Evolutionary conservation across 2,113 vertebrate genomes (phyloP).

Genomic region (Seriola dumerili): DNA sequence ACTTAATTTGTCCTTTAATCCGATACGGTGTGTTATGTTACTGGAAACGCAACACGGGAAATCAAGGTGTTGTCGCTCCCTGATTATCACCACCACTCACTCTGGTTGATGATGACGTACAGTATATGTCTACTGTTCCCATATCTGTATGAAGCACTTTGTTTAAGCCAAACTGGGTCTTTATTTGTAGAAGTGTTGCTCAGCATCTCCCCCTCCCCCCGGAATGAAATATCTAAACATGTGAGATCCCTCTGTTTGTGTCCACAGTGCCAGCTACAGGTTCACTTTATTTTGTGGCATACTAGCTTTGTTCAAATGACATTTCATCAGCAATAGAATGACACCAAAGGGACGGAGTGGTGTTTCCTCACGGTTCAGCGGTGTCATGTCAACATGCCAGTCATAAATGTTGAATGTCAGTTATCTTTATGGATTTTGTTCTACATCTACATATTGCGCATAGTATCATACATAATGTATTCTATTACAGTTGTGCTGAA

Average conservation of each 20-base stretch:
- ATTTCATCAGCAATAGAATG: constrained; percentile 47
- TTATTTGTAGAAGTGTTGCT: constrained; percentile 41
- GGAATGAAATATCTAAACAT: constrained; percentile 50
- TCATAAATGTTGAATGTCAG: constrained; percentile 65
- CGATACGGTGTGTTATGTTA: constrained; percentile 24
- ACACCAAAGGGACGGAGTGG: constrained; percentile 30
- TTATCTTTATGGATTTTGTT: constrained; percentile 57
- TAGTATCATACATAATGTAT: constrained; percentile 54
- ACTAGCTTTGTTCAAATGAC: constrained; percentile 27
- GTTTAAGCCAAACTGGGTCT: constrained; percentile 38
- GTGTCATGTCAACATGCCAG: constrained; percentile 39
- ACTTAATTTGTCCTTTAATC: constrained; percentile 22
- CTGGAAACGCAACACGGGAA: constrained; percentile 7
- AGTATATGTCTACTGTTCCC: constrained; percentile 15
- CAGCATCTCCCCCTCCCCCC: constrained; percentile 4
- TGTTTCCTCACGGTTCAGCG: constrained; percentile 26
- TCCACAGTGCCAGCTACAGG: constrained; percentile 46
- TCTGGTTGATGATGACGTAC: constrained; percentile 25
- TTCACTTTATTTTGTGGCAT: constrained; percentile 39
- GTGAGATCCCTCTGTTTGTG: constrained; percentile 22
- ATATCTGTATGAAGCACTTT: constrained; percentile 59
- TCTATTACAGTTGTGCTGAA: constrained; percentile 62
- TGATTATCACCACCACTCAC: constrained; percentile 25
- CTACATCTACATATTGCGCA: constrained; percentile 39
- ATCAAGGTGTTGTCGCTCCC: constrained; percentile 15